These are phyloP conservation scores for Drosophila sulfurigaster DNA, from an alignment of 1,140 invertebrate species.

Conservation along the genomic window DNA sequence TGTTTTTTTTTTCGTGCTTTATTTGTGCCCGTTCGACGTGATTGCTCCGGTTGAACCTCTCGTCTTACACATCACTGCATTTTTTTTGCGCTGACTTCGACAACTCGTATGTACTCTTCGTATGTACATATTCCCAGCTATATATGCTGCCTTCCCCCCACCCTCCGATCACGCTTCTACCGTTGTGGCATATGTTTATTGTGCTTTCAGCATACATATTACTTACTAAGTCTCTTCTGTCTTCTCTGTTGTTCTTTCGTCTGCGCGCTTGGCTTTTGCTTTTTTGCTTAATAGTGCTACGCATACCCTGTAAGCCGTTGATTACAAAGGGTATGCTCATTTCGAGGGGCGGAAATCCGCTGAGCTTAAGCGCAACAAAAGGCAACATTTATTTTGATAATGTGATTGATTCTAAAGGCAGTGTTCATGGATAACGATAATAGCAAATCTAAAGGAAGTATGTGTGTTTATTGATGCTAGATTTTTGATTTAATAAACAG, in stretches of 20 bases:
- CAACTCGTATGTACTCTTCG: not conserved
- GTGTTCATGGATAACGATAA: no score
- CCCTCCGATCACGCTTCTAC: not conserved
- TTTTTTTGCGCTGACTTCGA: slow-evolving; percentile 35
- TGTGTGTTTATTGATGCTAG: no score
- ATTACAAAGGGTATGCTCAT: not conserved
- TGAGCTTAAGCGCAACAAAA: no score
- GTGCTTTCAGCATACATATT: slow-evolving; percentile 75
- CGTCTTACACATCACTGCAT: slow-evolving; percentile 38
- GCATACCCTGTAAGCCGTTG: slow-evolving; percentile 1
- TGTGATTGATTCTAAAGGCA: no score
- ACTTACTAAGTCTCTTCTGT: slow-evolving; percentile 67
- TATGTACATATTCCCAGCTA: slow-evolving; percentile 16
- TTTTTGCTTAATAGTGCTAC: slow-evolving; percentile 53
- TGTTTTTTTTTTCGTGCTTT: slow-evolving; percentile 29
- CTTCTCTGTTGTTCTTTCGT: slow-evolving; percentile 57
- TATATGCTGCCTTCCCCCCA: not conserved
- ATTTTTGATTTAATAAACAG: no score
- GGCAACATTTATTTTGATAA: no score
- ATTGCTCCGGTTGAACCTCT: slow-evolving; percentile 71
- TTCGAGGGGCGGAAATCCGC: not conserved
- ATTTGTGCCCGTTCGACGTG: slow-evolving; percentile 53
- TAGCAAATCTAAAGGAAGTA: no score
- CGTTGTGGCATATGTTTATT: slow-evolving; percentile 44
- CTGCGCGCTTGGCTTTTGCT: slow-evolving; percentile 54